Evolutionary conservation across 2,113 vertebrate species (phyloP).

Genomic region (Platichthys stellatus): DNA sequence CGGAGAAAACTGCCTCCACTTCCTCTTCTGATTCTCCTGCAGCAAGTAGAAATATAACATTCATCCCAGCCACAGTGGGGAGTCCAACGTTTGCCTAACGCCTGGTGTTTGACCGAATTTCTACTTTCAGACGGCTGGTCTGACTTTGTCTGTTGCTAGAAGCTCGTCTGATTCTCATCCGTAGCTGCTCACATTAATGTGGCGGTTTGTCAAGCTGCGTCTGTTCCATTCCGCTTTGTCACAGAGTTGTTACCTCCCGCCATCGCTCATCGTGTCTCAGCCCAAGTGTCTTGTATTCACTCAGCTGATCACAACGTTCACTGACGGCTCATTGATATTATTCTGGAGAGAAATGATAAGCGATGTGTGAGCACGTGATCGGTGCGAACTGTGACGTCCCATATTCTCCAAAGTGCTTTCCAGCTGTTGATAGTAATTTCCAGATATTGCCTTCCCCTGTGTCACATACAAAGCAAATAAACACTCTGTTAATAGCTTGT

Average conservation of each 20-base stretch:
- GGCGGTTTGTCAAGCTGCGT: no score
- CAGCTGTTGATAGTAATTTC: conserved; percentile 60
- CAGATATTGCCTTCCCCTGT: conserved; percentile 54
- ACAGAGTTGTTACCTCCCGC: background rate
- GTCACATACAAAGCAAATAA: conserved; percentile 25
- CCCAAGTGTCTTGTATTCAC: no score
- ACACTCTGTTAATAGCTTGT: conserved; percentile 36
- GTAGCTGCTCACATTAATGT: no score
- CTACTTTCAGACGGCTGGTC: no score
- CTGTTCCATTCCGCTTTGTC: background rate
- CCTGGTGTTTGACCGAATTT: no score
- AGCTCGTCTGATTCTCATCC: no score
- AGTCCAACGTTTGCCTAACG: no score
- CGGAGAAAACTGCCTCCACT: no score
- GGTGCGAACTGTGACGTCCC: background rate
- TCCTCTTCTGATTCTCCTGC: no score
- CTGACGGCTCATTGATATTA: conserved; percentile 31
- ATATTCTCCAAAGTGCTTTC: conserved; percentile 3
- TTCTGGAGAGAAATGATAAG: conserved; percentile 36
- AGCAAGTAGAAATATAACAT: no score
- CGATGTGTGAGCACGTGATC: background rate
- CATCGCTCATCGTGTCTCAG: background rate
- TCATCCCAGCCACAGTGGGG: no score
- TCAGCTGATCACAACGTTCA: background rate
- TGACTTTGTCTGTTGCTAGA: no score